These are phyloP conservation scores for Trichosurus vulpecula DNA, from an alignment of 2,797 vertebrate species.

Conservation along the genomic window DNA sequence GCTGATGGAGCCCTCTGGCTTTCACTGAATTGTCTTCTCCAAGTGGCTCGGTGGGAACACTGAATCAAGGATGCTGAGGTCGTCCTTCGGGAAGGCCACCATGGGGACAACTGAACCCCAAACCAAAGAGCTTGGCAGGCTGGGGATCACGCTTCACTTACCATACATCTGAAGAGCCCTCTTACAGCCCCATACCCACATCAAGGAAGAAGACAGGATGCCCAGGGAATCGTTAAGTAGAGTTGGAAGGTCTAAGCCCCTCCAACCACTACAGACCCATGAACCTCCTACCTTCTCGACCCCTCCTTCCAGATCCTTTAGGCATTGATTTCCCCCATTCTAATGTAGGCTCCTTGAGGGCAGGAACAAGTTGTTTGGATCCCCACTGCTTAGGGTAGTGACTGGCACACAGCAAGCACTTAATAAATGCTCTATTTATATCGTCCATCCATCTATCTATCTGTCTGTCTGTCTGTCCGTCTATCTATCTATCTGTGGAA, in stretches of 20 bases:
- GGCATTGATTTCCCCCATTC: not conserved
- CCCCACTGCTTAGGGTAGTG: not conserved
- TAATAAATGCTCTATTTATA: not conserved
- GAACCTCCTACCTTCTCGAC: not conserved
- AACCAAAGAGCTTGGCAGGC: not conserved
- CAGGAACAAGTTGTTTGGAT: not conserved
- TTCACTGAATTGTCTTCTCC: not conserved
- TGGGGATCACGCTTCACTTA: not conserved
- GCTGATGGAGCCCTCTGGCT: not conserved
- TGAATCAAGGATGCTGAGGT: too few relatives aligned
- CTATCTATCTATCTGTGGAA: too few relatives aligned
- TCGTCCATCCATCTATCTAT: not conserved
- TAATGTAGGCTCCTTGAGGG: not conserved
- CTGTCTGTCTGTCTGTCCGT: too few relatives aligned
- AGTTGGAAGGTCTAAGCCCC: not conserved
- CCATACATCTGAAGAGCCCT: not conserved
- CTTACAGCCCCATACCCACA: not conserved
- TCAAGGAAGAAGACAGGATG: not conserved
- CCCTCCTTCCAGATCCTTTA: not conserved
- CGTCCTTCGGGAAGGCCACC: not conserved
- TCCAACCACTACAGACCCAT: not conserved
- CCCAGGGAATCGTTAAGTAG: not conserved
- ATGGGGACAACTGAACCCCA: not conserved
- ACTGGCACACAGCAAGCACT: not conserved
- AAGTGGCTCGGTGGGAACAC: not conserved